Conservation (phyloP, 1,140 invertebrate species). For the Drosophila kurseongensis region DNA sequence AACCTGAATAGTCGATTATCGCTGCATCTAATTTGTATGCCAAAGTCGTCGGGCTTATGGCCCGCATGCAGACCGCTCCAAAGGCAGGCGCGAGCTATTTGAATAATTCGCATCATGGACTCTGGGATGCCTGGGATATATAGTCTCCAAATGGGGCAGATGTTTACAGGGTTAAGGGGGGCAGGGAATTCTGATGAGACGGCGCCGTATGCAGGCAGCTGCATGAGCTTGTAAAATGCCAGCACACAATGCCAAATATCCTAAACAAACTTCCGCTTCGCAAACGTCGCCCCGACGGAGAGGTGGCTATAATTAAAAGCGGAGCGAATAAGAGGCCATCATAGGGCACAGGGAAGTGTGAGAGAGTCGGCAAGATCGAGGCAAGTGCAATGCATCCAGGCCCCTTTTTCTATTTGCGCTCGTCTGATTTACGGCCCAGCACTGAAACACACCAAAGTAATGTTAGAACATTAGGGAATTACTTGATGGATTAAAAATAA, state of each 20-base stretch:
- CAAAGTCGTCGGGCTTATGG: slow-evolving; percentile 18
- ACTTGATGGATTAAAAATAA: not conserved
- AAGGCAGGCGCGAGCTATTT: slow-evolving; percentile 64
- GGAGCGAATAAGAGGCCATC: not conserved
- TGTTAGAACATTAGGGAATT: not conserved
- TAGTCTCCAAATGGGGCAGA: slow-evolving; percentile 34
- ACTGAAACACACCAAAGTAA: not conserved
- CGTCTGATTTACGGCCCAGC: slow-evolving; percentile 4
- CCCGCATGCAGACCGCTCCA: slow-evolving; percentile 35
- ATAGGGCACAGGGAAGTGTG: not conserved
- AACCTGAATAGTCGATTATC: slow-evolving; percentile 63
- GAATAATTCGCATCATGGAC: slow-evolving; percentile 67
- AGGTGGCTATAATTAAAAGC: slow-evolving; percentile 69
- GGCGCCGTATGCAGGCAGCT: slow-evolving; percentile 46
- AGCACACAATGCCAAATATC: slow-evolving; percentile 69
- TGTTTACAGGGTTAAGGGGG: not conserved
- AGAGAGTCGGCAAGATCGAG: slow-evolving; percentile 1
- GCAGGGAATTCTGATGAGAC: not conserved
- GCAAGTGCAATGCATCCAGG: slow-evolving; percentile 33
- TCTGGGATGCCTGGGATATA: slow-evolving; percentile 21
- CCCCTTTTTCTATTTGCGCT: slow-evolving; percentile 42
- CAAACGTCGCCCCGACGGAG: slow-evolving; percentile 37
- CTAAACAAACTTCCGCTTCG: slow-evolving; percentile 79
- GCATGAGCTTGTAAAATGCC: slow-evolving; percentile 51
- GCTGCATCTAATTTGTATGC: slow-evolving; percentile 59